A percentile compares a stretch with the other conserved stretches of the same genome.
These are phyloP conservation scores for Caprella mutica DNA, from an alignment of 2,888 invertebrate genomes.

Conservation along the genomic window DNA sequence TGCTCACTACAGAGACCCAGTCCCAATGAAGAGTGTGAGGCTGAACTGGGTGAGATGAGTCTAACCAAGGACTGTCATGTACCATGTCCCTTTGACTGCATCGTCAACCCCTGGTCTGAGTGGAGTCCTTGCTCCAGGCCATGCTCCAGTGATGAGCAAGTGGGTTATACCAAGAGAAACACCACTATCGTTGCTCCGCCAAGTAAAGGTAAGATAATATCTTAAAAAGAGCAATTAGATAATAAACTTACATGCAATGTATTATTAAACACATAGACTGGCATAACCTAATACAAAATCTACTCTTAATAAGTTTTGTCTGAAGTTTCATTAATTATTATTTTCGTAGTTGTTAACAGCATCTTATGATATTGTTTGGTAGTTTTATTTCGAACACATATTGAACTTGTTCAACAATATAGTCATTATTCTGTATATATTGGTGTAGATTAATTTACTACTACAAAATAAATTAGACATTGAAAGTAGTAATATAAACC, in stretches of 20 bases:
- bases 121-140: slow-evolving; percentile 36
- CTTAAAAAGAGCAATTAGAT: too few relatives aligned
- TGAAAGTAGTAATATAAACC: too few relatives aligned
- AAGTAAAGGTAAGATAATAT: slow-evolving; percentile 38
- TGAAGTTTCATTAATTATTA: too few relatives aligned
- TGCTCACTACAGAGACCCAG: slow-evolving; percentile 10
- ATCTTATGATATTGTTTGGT: too few relatives aligned
- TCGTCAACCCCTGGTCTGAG: slow-evolving; percentile 37
- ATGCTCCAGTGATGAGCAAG: slow-evolving; percentile 23
- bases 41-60: slow-evolving; percentile 34
- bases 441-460: background rate
- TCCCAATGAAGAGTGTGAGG: slow-evolving; percentile 23
- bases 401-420: too few relatives aligned
- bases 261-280: background rate
- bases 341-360: too few relatives aligned
- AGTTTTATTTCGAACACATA: too few relatives aligned
- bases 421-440: background rate
- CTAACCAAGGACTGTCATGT: slow-evolving; percentile 36
- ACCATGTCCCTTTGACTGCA: slow-evolving; percentile 39
- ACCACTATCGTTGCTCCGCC: slow-evolving; percentile 40
- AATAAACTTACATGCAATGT: background rate
- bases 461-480: too few relatives aligned
- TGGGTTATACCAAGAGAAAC: slow-evolving; percentile 37
- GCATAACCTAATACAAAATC: too few relatives aligned
- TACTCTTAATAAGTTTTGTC: too few relatives aligned